A percentile compares a stretch with the other conserved stretches of the same genome.
phyloP scores from a whole-genome alignment of 2,113 vertebrate species.

The Silurus meridionalis region DNA sequence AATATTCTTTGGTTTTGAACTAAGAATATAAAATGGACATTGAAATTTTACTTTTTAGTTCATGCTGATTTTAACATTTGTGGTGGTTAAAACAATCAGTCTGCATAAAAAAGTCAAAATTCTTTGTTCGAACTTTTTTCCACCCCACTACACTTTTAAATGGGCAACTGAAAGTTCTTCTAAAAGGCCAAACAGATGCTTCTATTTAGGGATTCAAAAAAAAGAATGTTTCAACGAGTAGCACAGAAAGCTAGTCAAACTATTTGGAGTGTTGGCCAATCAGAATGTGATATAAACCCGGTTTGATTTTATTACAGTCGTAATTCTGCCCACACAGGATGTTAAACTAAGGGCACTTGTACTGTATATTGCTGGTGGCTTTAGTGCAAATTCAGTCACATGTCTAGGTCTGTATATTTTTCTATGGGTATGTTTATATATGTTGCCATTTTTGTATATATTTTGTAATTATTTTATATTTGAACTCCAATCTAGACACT shows the following conservation, averaged over 20 bases:
- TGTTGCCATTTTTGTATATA: neutral
- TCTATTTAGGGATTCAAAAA: neutral
- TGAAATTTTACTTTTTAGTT: neutral
- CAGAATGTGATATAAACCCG: neutral
- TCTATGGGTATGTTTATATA: neutral
- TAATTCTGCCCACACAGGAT: constrained; percentile 7
- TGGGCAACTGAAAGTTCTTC: neutral
- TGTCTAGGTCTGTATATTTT: neutral
- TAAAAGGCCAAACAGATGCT: neutral
- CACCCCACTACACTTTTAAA: neutral
- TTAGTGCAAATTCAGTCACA: neutral
- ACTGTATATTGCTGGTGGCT: neutral
- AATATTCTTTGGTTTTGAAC: neutral
- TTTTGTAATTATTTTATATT: neutral
- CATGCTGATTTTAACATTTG: neutral
- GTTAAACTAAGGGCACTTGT: neutral
- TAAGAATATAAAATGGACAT: neutral
- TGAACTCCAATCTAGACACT: neutral
- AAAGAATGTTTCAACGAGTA: neutral
- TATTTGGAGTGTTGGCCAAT: neutral
- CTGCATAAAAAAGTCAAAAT: neutral
- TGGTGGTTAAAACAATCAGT: neutral
- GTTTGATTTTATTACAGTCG: neutral
- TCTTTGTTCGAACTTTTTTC: neutral
- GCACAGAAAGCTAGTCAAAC: neutral